Evolutionary conservation across 2,888 invertebrate species (phyloP), one percentile per base, ranked within the genome.

Genomic region (Sylvicola cinctus): DNA sequence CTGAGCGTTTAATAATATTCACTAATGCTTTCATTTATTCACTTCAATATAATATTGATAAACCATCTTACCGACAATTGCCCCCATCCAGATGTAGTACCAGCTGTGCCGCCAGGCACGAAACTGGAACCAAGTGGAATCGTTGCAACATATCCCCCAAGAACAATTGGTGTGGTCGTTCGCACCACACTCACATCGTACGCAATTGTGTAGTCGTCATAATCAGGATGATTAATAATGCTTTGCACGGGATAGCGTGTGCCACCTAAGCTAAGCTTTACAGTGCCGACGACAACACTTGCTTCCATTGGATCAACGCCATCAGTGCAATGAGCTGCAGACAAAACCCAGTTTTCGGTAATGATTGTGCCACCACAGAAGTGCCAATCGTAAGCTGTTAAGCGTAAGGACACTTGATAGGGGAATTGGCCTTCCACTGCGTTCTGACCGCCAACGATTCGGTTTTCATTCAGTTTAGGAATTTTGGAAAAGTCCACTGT

Each of bases 291-390:
- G 15, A 32, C 17, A 32, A 32, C 17, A 13, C 23, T n/a, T 10
- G n/a, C 16, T 16, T 15, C 6, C 8, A 7, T 12, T 3, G 31
- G 31, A 16, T 15, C 12, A 8, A n/a, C n/a, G 17, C 15, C 17
- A 10, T 16, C n/a, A 3, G 32, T 32, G 28, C 47, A 47, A 35
- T 46, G 45, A 25, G 45, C 46, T n/a, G 46, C 45, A 8, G 45
- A 43, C 3, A 45, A 30, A 13, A 47, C 37, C 40, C 42, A 44
- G 15, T 38, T 34, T 3, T 26, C 16, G 26, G 34, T 43, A 16
- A 46, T 33, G 31, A 46, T 42, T 3, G 43, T 38, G 15, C 45
- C 45, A 25, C 45, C 46, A 34, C 46, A 46, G 23, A 31, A 36
- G 32, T 46, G 46, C 11, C 16, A 23, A 12, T 37, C 38, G 4